phyloP scores from a whole-genome alignment of 1,140 invertebrate genomes.

The Maconellicoccus hirsutus region DNA sequence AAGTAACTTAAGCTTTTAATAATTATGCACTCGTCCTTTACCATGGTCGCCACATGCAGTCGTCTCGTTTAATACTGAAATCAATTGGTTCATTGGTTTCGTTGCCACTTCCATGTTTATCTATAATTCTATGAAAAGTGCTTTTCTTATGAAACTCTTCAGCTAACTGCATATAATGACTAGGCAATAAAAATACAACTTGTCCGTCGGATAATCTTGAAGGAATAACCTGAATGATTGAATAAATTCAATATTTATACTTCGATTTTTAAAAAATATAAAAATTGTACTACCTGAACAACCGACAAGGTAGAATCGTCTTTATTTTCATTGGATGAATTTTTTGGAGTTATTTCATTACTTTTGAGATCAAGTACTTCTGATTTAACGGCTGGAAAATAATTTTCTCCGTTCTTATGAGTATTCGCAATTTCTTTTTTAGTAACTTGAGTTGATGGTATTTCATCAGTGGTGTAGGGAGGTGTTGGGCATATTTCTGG shows the following conservation, averaged over 20 bases:
- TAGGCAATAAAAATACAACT: slow-evolving; percentile 43
- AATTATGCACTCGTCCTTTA: slow-evolving; percentile 19
- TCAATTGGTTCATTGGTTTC: slow-evolving; percentile 29
- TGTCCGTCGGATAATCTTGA: slow-evolving; percentile 43
- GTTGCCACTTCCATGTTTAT: slow-evolving; percentile 33
- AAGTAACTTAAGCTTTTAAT: too few species aligned
- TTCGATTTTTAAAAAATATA: background rate
- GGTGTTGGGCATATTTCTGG: background rate
- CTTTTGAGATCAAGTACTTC: background rate
- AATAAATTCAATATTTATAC: slow-evolving; percentile 23
- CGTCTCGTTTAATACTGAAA: slow-evolving; percentile 30
- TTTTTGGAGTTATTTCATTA: background rate
- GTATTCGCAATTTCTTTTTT: background rate
- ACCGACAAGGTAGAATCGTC: background rate
- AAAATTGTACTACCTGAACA: background rate
- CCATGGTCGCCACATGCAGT: slow-evolving; percentile 31
- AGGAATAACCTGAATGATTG: slow-evolving; percentile 41
- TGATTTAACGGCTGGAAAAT: background rate
- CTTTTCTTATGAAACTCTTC: slow-evolving; percentile 27
- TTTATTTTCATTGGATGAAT: background rate
- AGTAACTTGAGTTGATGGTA: background rate
- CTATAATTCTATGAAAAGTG: slow-evolving; percentile 37
- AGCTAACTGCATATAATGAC: slow-evolving; percentile 39
- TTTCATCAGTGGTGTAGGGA: background rate
- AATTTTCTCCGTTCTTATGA: background rate